Evolutionary conservation across 2,797 vertebrate species (phyloP).

Genomic region (Nasua narica): DNA sequence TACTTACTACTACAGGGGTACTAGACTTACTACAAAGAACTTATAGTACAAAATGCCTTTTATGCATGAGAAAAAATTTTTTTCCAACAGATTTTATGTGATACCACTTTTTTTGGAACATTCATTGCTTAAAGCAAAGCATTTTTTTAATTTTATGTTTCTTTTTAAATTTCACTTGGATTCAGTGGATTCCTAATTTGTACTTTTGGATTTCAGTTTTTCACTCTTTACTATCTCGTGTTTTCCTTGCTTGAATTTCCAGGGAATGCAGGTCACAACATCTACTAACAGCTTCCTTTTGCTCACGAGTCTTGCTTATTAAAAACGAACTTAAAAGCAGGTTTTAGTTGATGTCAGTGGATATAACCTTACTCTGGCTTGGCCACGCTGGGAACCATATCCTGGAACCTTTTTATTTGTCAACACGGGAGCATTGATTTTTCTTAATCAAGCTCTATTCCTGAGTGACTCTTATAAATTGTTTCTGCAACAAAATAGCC

Average conservation of each 20-base stretch:
- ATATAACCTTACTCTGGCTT: background rate
- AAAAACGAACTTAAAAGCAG: background rate
- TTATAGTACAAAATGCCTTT: background rate
- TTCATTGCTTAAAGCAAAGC: background rate
- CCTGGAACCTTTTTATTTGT: constrained; percentile 14
- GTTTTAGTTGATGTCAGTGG: background rate
- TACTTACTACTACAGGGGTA: background rate
- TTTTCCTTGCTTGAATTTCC: constrained; percentile 25
- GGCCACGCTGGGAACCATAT: background rate
- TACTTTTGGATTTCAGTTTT: background rate
- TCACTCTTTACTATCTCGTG: background rate
- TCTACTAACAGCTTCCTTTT: background rate
- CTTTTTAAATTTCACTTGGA: constrained; percentile 37
- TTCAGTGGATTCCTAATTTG: background rate
- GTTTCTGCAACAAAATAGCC: constrained; percentile 23
- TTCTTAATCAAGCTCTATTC: background rate
- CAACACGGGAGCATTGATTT: background rate
- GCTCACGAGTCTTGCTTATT: background rate
- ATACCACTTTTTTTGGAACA: background rate
- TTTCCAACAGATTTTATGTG: background rate
- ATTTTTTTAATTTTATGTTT: background rate
- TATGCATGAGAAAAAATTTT: constrained; percentile 58
- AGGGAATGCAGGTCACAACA: background rate
- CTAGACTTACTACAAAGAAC: background rate
- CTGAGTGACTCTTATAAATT: constrained; percentile 12